phyloP scores from a whole-genome alignment of 2,113 vertebrate genomes.

The Pelecanus crispus region DNA sequence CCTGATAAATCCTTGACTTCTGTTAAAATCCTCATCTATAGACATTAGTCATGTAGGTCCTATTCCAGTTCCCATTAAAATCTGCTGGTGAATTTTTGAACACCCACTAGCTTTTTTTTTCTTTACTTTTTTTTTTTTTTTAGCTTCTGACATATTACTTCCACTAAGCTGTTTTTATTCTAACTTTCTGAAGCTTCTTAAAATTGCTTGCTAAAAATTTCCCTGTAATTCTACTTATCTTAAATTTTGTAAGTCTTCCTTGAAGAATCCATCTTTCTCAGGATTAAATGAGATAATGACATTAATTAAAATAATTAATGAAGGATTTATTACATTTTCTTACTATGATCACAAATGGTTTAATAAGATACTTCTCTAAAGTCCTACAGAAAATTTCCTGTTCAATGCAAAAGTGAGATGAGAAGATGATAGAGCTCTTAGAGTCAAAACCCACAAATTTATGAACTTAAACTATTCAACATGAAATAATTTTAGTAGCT shows the following conservation, averaged over 20 bases:
- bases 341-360: not conserved
- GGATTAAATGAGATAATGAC: not conserved
- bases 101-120: not conserved
- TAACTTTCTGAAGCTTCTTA: not conserved
- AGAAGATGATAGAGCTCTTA: not conserved
- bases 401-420: not conserved
- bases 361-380: not conserved
- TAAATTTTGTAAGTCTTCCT: not conserved
- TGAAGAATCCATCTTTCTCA: not conserved
- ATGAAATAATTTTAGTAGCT: not conserved
- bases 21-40: not conserved
- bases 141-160: not conserved
- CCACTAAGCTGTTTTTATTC: not conserved
- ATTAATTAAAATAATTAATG: not conserved
- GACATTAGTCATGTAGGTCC: not conserved
- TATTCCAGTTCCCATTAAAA: not conserved
- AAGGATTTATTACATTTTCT: not conserved
- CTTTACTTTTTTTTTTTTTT: not conserved
- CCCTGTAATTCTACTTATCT: not conserved
- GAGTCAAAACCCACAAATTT: not conserved
- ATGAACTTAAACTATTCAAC: not conserved
- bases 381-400: not conserved
- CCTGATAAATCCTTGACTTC: not conserved
- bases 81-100: not conserved
- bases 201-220: not conserved